Evolutionary conservation across 2,888 invertebrate genomes (phyloP).

Genomic region (Pristionchus exspectatus): DNA sequence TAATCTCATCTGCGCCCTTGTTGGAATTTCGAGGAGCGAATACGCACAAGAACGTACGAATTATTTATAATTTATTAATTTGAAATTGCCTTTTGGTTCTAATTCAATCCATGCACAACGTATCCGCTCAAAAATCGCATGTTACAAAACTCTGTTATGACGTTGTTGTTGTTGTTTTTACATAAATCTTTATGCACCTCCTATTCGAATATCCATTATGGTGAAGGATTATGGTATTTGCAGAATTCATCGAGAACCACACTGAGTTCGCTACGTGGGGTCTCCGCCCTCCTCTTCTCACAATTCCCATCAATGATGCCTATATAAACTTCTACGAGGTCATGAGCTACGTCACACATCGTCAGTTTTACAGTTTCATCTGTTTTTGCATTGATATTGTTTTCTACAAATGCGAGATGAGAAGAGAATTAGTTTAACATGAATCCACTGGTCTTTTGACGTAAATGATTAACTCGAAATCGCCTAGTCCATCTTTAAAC

Average conservation of each 20-base stretch:
- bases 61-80: not conserved
- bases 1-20: constrained; percentile 65
- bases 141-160: too few species aligned
- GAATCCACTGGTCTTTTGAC: not conserved
- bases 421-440: too few species aligned
- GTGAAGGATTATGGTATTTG: not conserved
- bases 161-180: too few species aligned
- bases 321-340: constrained; percentile 89
- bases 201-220: too few species aligned
- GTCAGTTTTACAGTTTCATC: constrained; percentile 60
- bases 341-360: constrained; percentile 92
- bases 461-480: not conserved
- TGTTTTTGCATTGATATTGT: not conserved
- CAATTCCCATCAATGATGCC: constrained; percentile 65
- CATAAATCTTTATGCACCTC: too few species aligned
- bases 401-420: not conserved
- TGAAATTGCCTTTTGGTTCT: too few species aligned
- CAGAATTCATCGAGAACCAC: constrained; percentile 66
- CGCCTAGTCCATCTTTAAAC: not conserved
- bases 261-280: constrained; percentile 66
- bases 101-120: too few species aligned
- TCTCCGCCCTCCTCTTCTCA: constrained; percentile 63
- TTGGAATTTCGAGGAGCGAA: constrained; percentile 68
- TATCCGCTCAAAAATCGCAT: too few species aligned
- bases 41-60: constrained; percentile 65